A percentile compares a stretch with the other conserved stretches of the same genome.
Evolutionary conservation across 2,797 vertebrate species (phyloP).

Genomic region (Australoheros facetus): DNA sequence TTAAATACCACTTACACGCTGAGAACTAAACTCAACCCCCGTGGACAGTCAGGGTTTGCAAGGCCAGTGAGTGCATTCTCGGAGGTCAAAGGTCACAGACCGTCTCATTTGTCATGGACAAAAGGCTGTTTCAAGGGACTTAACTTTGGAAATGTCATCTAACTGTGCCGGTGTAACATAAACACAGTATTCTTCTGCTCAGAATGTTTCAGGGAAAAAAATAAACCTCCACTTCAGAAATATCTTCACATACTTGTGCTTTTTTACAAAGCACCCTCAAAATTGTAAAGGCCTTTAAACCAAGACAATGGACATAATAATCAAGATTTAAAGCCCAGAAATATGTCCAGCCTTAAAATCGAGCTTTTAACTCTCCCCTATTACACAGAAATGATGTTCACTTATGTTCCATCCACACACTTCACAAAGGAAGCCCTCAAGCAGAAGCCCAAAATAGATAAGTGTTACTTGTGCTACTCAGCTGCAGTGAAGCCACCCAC

Average conservation of each 20-base stretch:
- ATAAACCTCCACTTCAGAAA: not conserved
- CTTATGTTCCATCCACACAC: constrained; percentile 46
- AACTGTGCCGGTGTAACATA: constrained; percentile 53
- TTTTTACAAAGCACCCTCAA: not conserved
- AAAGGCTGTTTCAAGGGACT: constrained; percentile 41
- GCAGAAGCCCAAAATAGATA: constrained; percentile 72
- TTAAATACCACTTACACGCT: constrained; percentile 58
- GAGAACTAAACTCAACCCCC: constrained; percentile 63
- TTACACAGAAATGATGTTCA: constrained; percentile 30
- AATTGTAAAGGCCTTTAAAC: not conserved
- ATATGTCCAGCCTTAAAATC: constrained; percentile 12
- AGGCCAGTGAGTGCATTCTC: constrained; percentile 45
- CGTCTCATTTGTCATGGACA: constrained; percentile 59
- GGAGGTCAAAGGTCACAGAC: constrained; percentile 52
- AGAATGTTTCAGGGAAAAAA: not conserved
- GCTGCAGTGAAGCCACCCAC: constrained; percentile 61
- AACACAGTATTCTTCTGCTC: constrained; percentile 12
- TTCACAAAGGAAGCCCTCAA: constrained; percentile 69
- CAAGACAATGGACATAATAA: not conserved
- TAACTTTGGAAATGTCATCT: constrained; percentile 60
- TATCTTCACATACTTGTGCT: not conserved
- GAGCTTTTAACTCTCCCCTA: constrained; percentile 6
- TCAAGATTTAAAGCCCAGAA: not conserved
- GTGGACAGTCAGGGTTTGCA: constrained; percentile 30
- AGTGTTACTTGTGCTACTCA: constrained; percentile 65